phyloP scores from a whole-genome alignment of 2,888 invertebrate species.

The Andrena haemorrhoa region DNA sequence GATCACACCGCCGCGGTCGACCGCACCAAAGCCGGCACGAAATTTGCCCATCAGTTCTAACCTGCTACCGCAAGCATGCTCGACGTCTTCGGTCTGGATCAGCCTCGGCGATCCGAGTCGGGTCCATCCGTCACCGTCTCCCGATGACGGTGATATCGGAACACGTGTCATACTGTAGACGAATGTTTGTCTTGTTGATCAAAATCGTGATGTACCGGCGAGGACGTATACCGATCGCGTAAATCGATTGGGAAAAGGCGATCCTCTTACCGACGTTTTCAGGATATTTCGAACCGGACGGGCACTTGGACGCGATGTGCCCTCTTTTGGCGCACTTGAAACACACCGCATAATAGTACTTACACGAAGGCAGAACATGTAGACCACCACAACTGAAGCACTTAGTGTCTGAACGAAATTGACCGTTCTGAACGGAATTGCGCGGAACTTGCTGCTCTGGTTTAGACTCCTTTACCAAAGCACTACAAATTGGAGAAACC shows the following conservation, averaged over 20 bases:
- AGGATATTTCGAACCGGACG: background rate
- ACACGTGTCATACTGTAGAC: background rate
- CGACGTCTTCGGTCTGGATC: background rate
- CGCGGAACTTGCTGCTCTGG: background rate
- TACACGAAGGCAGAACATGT: background rate
- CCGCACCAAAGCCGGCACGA: background rate
- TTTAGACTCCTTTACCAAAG: background rate
- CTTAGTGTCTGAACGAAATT: background rate
- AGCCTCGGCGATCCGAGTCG: background rate
- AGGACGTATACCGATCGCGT: background rate
- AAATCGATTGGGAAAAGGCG: background rate
- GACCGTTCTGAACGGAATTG: background rate
- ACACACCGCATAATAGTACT: constrained; percentile 1
- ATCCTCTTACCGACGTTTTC: background rate
- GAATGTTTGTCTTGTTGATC: background rate
- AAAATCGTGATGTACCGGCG: background rate
- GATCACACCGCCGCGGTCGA: background rate
- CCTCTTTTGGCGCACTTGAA: background rate
- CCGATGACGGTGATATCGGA: constrained; percentile 12
- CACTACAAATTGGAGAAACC: background rate
- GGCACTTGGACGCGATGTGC: constrained; percentile 2
- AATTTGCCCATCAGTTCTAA: constrained; percentile 1
- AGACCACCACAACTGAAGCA: constrained; percentile 11
- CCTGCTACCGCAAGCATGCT: background rate
- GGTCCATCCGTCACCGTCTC: background rate